Evolutionary conservation across 2,113 vertebrate species (phyloP).

Genomic region (Triplophysa tibetana): DNA sequence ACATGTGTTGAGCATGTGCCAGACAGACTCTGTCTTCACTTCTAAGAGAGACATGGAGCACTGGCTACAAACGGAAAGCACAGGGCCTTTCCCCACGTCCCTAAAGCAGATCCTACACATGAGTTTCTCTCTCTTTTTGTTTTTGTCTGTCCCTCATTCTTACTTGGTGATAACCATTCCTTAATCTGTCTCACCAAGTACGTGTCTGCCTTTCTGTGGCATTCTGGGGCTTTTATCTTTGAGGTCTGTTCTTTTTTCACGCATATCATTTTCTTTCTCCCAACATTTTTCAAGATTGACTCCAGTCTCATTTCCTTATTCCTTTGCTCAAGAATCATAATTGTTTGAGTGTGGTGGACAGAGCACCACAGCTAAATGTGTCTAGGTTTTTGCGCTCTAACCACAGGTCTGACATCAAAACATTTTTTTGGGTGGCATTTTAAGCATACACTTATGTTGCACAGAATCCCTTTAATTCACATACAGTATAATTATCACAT

Average conservation of each 20-base stretch:
- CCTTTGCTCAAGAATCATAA: not conserved
- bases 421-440: not conserved
- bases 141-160: slow-evolving; percentile 26
- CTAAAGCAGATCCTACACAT: slow-evolving; percentile 12
- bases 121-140: not conserved
- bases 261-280: not conserved
- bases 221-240: slow-evolving; percentile 11
- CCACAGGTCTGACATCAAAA: not conserved
- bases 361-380: not conserved
- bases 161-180: not conserved
- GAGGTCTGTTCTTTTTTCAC: not conserved
- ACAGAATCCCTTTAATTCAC: not conserved
- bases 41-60: slow-evolving; percentile 44
- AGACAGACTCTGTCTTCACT: slow-evolving; percentile 67
- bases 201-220: slow-evolving; percentile 18
- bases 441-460: not conserved
- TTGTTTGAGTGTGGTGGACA: not conserved
- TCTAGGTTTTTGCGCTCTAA: not conserved
- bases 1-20: slow-evolving; percentile 67
- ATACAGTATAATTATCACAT: not conserved
- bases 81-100: not conserved
- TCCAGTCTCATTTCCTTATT: not conserved
- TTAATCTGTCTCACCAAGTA: not conserved
- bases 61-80: slow-evolving; percentile 43
- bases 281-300: not conserved